Conservation (phyloP, 2,113 vertebrate genomes). For the Acrocephalus arundinaceus region DNA sequence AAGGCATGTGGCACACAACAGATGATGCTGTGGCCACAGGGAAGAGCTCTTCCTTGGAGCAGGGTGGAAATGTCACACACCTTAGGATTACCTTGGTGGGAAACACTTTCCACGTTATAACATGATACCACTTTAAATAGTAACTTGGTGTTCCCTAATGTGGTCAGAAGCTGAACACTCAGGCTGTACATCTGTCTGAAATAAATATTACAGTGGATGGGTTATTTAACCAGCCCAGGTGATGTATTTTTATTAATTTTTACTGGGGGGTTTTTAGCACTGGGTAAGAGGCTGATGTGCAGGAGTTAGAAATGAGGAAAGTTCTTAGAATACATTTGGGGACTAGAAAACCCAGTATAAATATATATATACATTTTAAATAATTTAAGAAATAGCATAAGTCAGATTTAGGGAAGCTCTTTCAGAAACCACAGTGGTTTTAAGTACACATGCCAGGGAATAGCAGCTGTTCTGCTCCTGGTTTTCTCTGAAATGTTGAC, state of each 20-base stretch:
- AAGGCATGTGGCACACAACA: background rate
- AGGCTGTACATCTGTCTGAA: background rate
- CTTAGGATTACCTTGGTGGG: background rate
- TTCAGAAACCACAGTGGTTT: background rate
- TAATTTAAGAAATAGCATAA: background rate
- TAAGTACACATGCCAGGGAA: background rate
- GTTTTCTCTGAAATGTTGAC: fast-evolving
- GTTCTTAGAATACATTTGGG: background rate
- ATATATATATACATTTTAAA: background rate
- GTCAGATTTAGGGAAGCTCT: background rate
- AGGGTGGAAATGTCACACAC: background rate
- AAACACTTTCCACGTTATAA: background rate
- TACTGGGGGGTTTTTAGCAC: background rate
- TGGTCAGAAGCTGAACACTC: background rate
- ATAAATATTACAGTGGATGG: background rate
- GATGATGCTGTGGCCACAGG: background rate
- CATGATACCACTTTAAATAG: background rate
- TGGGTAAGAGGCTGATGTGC: background rate
- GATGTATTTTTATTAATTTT: background rate
- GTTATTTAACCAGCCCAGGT: background rate
- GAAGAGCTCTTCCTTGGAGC: background rate
- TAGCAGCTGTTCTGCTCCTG: background rate
- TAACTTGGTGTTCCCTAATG: background rate
- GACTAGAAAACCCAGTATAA: background rate
- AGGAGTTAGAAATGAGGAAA: background rate